These are phyloP conservation scores for Phainopepla nitens DNA, from an alignment of 2,113 vertebrate species.

Conservation along the genomic window DNA sequence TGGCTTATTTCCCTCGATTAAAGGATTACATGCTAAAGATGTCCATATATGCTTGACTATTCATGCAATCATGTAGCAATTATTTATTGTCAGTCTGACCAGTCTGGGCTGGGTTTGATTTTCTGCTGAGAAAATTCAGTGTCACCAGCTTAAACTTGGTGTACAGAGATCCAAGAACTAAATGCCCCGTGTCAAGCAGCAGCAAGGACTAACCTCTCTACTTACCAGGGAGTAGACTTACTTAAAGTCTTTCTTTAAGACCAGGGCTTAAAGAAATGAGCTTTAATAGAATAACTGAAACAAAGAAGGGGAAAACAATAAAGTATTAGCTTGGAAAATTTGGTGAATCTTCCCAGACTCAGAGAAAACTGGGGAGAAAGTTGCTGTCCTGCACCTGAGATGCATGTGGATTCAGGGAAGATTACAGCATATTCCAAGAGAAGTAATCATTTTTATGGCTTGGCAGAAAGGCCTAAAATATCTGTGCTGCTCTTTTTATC, in stretches of 20 bases:
- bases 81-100: neutral
- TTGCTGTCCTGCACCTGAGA: neutral
- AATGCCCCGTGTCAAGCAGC: neutral
- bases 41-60: neutral
- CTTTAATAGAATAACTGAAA: slow-evolving; percentile 12
- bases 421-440: slow-evolving; percentile 7
- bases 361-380: neutral
- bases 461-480: neutral
- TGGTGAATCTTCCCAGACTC: neutral
- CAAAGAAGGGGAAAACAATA: neutral
- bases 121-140: neutral
- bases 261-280: neutral
- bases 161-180: neutral
- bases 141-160: neutral
- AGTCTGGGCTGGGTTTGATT: neutral
- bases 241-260: neutral
- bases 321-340: neutral
- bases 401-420: slow-evolving; percentile 2
- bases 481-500: neutral
- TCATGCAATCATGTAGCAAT: neutral
- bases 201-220: neutral
- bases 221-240: too few relatives aligned
- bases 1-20: neutral
- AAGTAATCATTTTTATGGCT: neutral
- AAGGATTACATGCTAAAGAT: neutral